phyloP scores from a whole-genome alignment of 2,888 invertebrate species.

The Andrena minutula region DNA sequence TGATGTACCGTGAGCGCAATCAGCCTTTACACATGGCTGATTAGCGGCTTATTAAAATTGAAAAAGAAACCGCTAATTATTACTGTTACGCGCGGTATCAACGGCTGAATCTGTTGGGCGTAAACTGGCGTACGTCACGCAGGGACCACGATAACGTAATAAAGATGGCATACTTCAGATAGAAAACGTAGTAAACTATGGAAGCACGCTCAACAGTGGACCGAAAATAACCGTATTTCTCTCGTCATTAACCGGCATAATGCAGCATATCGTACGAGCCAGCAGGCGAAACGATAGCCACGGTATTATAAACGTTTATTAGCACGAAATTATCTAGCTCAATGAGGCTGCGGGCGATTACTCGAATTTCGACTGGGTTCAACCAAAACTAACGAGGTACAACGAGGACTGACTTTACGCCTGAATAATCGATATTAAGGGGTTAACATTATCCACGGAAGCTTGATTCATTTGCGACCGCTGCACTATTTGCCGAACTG shows the following conservation, averaged over 20 bases:
- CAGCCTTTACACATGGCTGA: constrained; percentile 53
- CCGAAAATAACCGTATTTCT: constrained; percentile 74
- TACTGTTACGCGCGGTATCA: constrained; percentile 74
- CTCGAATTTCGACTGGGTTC: constrained; percentile 33
- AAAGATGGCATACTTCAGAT: constrained; percentile 80
- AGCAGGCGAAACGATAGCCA: constrained; percentile 46
- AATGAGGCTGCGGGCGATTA: constrained; percentile 8
- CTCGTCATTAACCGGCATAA: constrained; percentile 67
- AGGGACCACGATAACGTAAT: constrained; percentile 76
- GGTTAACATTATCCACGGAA: not conserved
- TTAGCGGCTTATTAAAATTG: constrained; percentile 75
- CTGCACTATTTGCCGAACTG: not conserved
- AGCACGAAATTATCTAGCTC: constrained; percentile 57
- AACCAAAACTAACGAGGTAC: constrained; percentile 21
- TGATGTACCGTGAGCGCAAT: constrained; percentile 32
- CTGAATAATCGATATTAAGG: not conserved
- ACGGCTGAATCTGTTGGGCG: constrained; percentile 71
- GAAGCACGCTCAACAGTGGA: constrained; percentile 70
- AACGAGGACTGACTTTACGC: constrained; percentile 2
- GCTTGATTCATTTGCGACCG: not conserved
- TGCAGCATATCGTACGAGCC: constrained; percentile 59
- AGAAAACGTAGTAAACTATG: constrained; percentile 76
- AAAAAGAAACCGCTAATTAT: constrained; percentile 78
- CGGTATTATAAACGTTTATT: constrained; percentile 59
- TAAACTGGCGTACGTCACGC: constrained; percentile 78